Base-by-base conservation (phyloP, 2,113 vertebrate species). In the Paradoxurus hermaphroditus region DNA sequence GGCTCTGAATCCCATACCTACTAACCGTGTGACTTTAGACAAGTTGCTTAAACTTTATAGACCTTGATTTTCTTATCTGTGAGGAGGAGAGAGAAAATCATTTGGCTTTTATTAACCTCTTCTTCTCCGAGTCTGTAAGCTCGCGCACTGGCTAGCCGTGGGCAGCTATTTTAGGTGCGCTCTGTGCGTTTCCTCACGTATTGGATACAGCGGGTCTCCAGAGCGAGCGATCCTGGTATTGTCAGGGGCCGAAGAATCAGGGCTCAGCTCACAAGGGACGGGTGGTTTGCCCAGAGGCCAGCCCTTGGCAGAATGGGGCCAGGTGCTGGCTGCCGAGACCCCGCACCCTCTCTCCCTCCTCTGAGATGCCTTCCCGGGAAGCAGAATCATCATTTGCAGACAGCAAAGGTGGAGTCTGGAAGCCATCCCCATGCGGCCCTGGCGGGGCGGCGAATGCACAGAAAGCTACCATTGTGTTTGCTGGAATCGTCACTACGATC, bases 251-350 rank as follows among this genome's bases (percentile, higher is more conserved):
- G 3, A 31, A n/a, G 36, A 39, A 39, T 25, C 34, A 18, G 9
- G 85, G 18, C 63, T 81, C 18, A 13, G 29, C 36, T 59, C 78
- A 49, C 25, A 4, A 6, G 63, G 11, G 7, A 1, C 7, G 1
- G 44, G 11, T 31, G 21, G 15, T 8, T 41, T 21, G 27, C 62
- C 8, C 21, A 73, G 65, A 49, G 67, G 14, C 34, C 34, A 70
- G 70, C 5, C 3, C 75, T 63, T 53, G 36, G 16, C 4, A 3
- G 65, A 19, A 11, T 2, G 39, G 51, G 44, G 2, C 12, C 11
- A n/a, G 49, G 46, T 3, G 5, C 19, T 12, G 29, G 65, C n/a
- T 16, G 2, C 62, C 8, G 4, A 0, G 53, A 1, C 1, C 0
- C 63, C 13, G 25, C 11, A 44, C 12, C 34, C 53, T 25, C 1